Conservation (phyloP, 2,113 vertebrate genomes). For the Lagenorhynchus albirostris region DNA sequence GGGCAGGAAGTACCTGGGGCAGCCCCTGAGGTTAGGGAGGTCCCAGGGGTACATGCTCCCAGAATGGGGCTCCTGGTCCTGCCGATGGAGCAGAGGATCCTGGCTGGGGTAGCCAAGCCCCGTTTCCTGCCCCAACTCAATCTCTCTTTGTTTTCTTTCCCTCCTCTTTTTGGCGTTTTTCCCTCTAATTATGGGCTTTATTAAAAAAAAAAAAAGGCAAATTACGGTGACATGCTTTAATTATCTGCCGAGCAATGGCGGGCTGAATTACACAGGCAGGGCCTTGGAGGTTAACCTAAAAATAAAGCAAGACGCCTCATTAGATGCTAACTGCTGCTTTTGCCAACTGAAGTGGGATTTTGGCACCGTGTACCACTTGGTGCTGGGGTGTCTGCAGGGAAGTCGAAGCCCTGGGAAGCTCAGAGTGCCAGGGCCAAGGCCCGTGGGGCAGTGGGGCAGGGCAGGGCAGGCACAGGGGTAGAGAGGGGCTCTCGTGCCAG, state of each 20-base stretch:
- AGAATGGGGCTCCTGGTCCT: too few species aligned
- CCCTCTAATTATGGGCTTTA: slow-evolving; percentile 81
- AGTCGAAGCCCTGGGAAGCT: background rate
- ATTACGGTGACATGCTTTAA: slow-evolving; percentile 89
- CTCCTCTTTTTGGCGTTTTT: slow-evolving; percentile 70
- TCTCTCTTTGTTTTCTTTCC: slow-evolving; percentile 73
- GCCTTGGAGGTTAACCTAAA: slow-evolving; percentile 86
- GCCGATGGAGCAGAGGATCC: background rate
- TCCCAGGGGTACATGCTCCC: background rate
- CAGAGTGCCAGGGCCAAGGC: rapidly evolving
- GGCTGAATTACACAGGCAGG: slow-evolving; percentile 85
- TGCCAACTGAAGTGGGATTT: slow-evolving; percentile 77
- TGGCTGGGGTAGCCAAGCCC: background rate
- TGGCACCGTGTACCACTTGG: slow-evolving; percentile 72
- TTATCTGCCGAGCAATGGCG: slow-evolving; percentile 83
- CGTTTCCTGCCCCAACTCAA: slow-evolving; percentile 48
- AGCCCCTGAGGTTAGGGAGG: background rate
- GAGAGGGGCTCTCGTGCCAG: background rate
- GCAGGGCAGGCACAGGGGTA: background rate
- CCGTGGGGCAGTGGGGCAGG: rapidly evolving
- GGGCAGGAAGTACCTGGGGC: background rate
- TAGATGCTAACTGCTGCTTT: slow-evolving; percentile 86
- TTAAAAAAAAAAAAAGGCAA: slow-evolving; percentile 78
- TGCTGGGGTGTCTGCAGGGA: slow-evolving; percentile 43
- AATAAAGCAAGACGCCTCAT: slow-evolving; percentile 87